Conservation (phyloP, 1,140 invertebrate genomes). For the Dendroctonus valens region DNA sequence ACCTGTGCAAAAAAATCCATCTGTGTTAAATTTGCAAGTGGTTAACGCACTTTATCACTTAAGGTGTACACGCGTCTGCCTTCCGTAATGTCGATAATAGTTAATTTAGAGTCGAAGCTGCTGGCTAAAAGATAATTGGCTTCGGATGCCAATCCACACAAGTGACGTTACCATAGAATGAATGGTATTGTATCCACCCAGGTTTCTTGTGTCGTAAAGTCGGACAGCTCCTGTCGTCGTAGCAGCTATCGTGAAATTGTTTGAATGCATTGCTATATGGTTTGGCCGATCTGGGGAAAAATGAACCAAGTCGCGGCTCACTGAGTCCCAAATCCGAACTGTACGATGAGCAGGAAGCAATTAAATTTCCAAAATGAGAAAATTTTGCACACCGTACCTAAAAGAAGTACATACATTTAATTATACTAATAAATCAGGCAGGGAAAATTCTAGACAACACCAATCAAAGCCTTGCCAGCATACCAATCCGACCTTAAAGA, state of each 20-base stretch:
- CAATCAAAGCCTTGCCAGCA: no score
- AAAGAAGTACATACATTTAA: neutral
- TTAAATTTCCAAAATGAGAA: slow-evolving; percentile 72
- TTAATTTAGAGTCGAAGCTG: slow-evolving; percentile 69
- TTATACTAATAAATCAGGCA: no score
- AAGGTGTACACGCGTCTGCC: slow-evolving; percentile 85
- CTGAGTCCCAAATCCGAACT: slow-evolving; percentile 73
- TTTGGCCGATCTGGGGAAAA: slow-evolving; percentile 66
- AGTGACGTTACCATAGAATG: slow-evolving; percentile 67
- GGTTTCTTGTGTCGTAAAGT: slow-evolving; percentile 78
- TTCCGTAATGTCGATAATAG: slow-evolving; percentile 82
- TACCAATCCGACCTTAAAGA: no score
- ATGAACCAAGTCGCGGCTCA: slow-evolving; percentile 69
- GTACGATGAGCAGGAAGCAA: slow-evolving; percentile 81
- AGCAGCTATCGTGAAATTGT: slow-evolving; percentile 74
- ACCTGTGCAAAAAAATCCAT: slow-evolving; percentile 78
- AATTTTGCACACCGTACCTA: slow-evolving; percentile 66
- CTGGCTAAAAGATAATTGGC: slow-evolving; percentile 70
- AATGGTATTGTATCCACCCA: slow-evolving; percentile 80
- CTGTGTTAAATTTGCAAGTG: slow-evolving; percentile 69
- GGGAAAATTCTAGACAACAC: no score
- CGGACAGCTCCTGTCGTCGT: slow-evolving; percentile 73
- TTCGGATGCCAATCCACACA: slow-evolving; percentile 72
- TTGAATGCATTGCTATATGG: slow-evolving; percentile 77
- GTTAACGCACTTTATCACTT: slow-evolving; percentile 63